Conservation (phyloP, 2,797 vertebrate species). For the Leuciscus waleckii region DNA sequence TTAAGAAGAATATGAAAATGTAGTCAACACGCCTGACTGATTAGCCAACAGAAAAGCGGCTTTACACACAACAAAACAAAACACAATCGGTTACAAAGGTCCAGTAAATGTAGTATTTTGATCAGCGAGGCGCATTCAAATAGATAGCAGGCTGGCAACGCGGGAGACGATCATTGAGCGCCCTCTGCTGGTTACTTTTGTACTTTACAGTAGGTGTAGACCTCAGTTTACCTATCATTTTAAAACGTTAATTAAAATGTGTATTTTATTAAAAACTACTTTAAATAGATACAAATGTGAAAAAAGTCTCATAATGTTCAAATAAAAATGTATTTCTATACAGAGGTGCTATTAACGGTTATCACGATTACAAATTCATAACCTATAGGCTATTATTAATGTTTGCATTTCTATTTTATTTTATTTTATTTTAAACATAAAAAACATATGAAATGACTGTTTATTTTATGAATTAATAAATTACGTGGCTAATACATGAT, state of each 20-base stretch:
- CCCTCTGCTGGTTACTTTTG: constrained; percentile 39
- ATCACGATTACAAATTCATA: no score
- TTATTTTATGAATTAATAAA: background rate
- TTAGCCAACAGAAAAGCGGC: background rate
- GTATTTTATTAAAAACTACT: background rate
- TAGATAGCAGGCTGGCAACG: background rate
- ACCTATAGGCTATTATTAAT: background rate
- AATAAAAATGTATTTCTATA: background rate
- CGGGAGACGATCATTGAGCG: constrained; percentile 3
- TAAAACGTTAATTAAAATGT: background rate
- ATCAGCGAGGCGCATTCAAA: constrained; percentile 1
- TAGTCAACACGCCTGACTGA: background rate
- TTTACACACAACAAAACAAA: background rate
- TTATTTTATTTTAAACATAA: background rate
- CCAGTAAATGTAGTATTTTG: background rate
- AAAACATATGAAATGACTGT: background rate
- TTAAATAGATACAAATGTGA: background rate
- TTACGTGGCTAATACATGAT: background rate
- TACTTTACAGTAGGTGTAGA: background rate
- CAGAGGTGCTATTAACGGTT: background rate
- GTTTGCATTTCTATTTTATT: background rate
- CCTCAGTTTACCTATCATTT: background rate
- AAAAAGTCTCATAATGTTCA: background rate
- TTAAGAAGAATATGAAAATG: constrained; percentile 2
- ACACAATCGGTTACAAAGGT: background rate